Evolutionary conservation across 1,140 invertebrate species (phyloP).

Genomic region (Radopholus similis): DNA sequence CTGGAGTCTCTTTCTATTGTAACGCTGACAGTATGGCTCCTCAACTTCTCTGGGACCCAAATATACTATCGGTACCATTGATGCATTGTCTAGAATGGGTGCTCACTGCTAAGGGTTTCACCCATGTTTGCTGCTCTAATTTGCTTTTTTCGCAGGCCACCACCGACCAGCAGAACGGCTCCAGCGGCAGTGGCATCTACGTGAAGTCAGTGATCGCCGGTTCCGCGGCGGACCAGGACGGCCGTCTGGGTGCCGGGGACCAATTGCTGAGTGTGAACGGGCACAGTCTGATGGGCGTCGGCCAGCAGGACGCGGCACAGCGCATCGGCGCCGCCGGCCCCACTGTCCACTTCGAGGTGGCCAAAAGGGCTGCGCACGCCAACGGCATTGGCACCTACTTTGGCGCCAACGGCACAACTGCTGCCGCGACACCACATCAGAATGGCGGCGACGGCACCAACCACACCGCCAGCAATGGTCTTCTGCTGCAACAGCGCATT

Average conservation of each 20-base stretch:
- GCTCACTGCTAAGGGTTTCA: too few relatives aligned
- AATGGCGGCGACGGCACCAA: not conserved
- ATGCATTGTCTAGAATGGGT: too few relatives aligned
- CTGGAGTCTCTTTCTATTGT: too few relatives aligned
- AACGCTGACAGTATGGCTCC: too few relatives aligned
- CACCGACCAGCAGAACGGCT: too few relatives aligned
- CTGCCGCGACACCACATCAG: not conserved
- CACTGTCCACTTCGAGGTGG: constrained; percentile 87
- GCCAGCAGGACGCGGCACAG: constrained; percentile 90
- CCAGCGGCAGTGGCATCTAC: constrained; percentile 52
- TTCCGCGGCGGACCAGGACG: constrained; percentile 69
- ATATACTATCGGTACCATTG: too few relatives aligned
- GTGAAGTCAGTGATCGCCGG: constrained; percentile 60
- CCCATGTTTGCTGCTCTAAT: too few relatives aligned
- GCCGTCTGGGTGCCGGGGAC: constrained; percentile 87
- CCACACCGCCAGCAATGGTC: not conserved
- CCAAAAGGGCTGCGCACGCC: constrained; percentile 91
- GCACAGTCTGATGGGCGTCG: constrained; percentile 88
- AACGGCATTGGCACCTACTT: constrained; percentile 72
- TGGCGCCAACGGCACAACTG: too few relatives aligned
- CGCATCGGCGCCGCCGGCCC: constrained; percentile 87
- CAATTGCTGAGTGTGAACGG: constrained; percentile 94
- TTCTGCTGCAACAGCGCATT: not conserved
- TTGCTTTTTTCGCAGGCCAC: constrained; percentile 32
- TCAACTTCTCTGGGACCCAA: too few relatives aligned